These are phyloP conservation scores for Vespertilio murinus DNA, from an alignment of 2,797 vertebrate genomes.

Conservation along the genomic window DNA sequence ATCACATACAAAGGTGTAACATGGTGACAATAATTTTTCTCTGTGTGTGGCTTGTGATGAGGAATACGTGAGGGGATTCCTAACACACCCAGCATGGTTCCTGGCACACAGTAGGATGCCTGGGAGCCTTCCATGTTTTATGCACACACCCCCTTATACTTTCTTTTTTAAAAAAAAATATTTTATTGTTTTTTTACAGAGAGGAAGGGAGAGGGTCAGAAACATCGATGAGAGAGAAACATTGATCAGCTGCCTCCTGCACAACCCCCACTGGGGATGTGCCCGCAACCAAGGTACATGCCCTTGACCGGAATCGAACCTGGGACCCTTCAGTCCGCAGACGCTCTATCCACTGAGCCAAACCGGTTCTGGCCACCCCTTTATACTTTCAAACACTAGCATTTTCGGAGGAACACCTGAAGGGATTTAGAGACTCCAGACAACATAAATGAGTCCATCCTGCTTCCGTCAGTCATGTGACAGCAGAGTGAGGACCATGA, in stretches of 20 bases:
- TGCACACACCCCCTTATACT: neutral
- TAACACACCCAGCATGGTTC: neutral
- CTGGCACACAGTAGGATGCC: neutral
- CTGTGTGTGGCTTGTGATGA: neutral
- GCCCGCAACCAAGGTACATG: no score
- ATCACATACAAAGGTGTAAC: neutral
- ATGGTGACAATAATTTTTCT: neutral
- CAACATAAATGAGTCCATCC: neutral
- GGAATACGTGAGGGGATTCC: neutral
- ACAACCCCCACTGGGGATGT: no score
- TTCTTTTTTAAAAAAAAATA: no score
- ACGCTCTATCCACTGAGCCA: no score
- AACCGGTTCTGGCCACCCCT: no score
- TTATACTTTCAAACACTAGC: neutral
- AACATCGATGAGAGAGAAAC: no score
- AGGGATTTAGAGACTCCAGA: slow-evolving; percentile 6
- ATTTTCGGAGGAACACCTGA: neutral
- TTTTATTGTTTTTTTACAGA: no score
- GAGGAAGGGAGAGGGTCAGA: no score
- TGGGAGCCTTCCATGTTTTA: neutral
- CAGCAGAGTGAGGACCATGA: neutral
- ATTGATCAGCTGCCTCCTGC: no score
- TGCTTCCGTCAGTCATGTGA: neutral
- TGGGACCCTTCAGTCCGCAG: no score
- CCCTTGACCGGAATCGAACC: no score